Conservation (phyloP, 2,113 vertebrate genomes). For the Trichechus manatus region DNA sequence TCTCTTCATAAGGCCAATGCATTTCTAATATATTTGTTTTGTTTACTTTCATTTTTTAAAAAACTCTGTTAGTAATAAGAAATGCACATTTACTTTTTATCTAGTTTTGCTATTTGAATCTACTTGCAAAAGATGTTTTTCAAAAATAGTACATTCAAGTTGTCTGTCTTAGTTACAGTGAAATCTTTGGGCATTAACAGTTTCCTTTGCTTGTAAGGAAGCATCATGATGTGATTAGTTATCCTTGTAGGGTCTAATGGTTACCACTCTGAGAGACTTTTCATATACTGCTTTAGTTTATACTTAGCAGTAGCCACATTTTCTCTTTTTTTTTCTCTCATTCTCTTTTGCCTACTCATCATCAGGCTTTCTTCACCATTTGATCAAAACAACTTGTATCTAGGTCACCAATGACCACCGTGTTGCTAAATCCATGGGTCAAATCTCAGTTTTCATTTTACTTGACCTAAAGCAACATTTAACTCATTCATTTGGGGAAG, state of each 20-base stretch:
- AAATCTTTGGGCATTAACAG: background rate
- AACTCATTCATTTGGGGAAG: background rate
- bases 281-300: background rate
- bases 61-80: background rate
- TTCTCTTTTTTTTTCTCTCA: background rate
- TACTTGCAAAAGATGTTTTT: background rate
- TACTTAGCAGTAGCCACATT: background rate
- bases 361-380: background rate
- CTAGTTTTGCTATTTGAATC: background rate
- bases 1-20: background rate
- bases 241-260: rapidly evolving
- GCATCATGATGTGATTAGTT: rapidly evolving
- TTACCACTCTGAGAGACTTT: background rate
- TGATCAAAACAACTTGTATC: background rate
- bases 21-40: background rate
- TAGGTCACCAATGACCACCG: too few relatives aligned
- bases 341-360: background rate
- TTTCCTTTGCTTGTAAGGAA: background rate
- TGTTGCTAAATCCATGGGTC: background rate
- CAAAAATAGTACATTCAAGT: background rate
- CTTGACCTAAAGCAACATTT: background rate
- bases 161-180: background rate
- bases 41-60: background rate
- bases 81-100: background rate
- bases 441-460: background rate